phyloP scores from a whole-genome alignment of 53 echinoderm and acorn worm genomes.

The Echinometra lucunter region DNA sequence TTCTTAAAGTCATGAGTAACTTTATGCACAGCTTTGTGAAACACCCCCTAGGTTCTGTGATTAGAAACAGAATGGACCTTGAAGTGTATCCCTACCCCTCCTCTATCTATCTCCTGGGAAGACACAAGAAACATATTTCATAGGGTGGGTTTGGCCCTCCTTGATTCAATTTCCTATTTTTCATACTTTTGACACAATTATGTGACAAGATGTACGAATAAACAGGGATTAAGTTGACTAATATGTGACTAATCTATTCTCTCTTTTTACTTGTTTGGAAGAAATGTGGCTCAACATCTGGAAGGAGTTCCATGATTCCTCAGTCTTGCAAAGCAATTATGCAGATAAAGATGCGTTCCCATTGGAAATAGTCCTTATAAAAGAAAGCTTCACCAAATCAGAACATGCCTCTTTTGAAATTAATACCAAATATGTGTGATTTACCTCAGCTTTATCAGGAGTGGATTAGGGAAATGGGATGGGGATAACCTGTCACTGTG shows the following conservation, averaged over 20 bases:
- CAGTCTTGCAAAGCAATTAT: not conserved
- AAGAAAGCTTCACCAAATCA: not conserved
- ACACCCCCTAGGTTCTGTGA: not conserved
- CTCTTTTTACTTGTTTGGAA: not conserved
- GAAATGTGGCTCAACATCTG: not conserved
- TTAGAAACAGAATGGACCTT: slow-evolving; percentile 19
- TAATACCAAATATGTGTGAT: not conserved
- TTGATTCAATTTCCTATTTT: slow-evolving; percentile 52
- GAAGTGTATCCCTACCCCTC: not conserved
- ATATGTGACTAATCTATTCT: slow-evolving; percentile 3
- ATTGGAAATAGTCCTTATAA: not conserved
- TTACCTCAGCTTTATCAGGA: not conserved
- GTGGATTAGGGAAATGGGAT: not conserved
- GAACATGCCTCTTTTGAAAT: not conserved
- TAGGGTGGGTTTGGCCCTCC: slow-evolving; percentile 43
- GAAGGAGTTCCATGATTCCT: not conserved
- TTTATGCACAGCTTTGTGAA: too few species aligned
- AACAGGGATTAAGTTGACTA: slow-evolving; percentile 25
- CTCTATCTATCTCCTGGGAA: not conserved
- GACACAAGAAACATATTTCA: not conserved
- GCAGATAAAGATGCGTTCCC: not conserved
- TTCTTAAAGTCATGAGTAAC: too few species aligned
- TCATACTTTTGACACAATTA: slow-evolving; percentile 26
- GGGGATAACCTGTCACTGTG: not conserved
- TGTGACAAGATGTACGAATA: slow-evolving; percentile 20